A percentile compares a stretch with the other conserved stretches of the same genome.
These are phyloP conservation scores for Microtus pennsylvanicus DNA, from an alignment of 2,113 vertebrate species.

Conservation along the genomic window DNA sequence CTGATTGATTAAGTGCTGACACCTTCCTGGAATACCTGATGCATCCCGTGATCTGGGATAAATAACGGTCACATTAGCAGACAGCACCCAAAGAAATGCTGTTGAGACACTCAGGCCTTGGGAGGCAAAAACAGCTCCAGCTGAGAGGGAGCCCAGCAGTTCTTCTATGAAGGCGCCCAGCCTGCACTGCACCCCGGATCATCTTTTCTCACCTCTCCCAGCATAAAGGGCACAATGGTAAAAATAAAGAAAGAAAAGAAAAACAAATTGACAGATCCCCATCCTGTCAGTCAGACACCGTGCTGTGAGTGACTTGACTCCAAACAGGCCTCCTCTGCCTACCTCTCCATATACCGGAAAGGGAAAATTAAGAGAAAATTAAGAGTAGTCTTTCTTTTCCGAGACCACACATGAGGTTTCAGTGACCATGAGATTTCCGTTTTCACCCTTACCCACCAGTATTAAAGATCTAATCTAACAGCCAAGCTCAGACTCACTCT, in stretches of 20 bases:
- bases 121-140: background rate
- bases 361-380: constrained; percentile 16
- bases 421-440: constrained; percentile 53
- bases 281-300: background rate
- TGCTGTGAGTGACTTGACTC: constrained; percentile 32
- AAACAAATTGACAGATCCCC: constrained; percentile 3
- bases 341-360: background rate
- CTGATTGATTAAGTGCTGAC: background rate
- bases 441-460: constrained; percentile 13
- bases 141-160: background rate
- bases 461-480: constrained; percentile 50
- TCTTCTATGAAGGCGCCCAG: background rate
- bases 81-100: background rate
- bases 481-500: background rate
- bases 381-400: background rate
- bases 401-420: constrained; percentile 38
- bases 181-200: background rate
- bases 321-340: constrained; percentile 18
- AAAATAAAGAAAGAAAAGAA: background rate
- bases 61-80: constrained; percentile 37
- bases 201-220: background rate
- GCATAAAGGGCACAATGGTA: constrained; percentile 1
- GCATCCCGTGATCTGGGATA: background rate
- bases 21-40: background rate
- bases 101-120: background rate